These are phyloP conservation scores for Tinamus guttatus DNA, from an alignment of 2,113 vertebrate species.

Conservation along the genomic window DNA sequence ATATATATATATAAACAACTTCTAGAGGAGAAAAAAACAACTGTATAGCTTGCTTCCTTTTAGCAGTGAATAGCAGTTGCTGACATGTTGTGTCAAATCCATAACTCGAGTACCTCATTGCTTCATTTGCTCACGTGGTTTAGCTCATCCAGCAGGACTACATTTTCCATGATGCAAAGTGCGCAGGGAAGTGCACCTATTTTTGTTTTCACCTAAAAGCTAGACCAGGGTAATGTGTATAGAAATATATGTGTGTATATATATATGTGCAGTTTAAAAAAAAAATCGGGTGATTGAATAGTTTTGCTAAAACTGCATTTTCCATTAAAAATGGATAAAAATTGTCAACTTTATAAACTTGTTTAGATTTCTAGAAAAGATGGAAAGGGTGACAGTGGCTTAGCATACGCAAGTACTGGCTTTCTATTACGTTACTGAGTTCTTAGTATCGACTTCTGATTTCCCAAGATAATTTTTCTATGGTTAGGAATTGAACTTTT, in stretches of 20 bases:
- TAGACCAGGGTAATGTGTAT: not conserved
- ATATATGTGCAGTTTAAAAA: too few species aligned
- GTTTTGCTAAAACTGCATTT: not conserved
- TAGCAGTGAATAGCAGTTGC: accelerated
- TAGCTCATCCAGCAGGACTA: not conserved
- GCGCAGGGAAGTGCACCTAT: not conserved
- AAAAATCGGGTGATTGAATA: not conserved
- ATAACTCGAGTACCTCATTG: accelerated
- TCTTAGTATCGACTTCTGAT: not conserved
- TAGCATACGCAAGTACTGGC: not conserved
- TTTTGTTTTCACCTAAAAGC: not conserved
- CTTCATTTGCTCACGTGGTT: accelerated
- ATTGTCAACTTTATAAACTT: accelerated
- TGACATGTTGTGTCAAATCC: accelerated
- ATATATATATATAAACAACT: not conserved
- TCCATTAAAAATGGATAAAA: not conserved
- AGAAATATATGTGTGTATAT: too few species aligned
- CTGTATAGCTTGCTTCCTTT: accelerated
- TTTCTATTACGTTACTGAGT: not conserved
- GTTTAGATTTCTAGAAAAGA: not conserved
- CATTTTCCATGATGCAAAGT: not conserved
- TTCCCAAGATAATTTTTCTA: not conserved
- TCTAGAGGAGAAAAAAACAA: accelerated
- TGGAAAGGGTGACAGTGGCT: not conserved
- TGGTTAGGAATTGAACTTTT: accelerated